These are phyloP conservation scores for Serripes groenlandicus DNA, from an alignment of 2,888 invertebrate genomes.

Conservation along the genomic window DNA sequence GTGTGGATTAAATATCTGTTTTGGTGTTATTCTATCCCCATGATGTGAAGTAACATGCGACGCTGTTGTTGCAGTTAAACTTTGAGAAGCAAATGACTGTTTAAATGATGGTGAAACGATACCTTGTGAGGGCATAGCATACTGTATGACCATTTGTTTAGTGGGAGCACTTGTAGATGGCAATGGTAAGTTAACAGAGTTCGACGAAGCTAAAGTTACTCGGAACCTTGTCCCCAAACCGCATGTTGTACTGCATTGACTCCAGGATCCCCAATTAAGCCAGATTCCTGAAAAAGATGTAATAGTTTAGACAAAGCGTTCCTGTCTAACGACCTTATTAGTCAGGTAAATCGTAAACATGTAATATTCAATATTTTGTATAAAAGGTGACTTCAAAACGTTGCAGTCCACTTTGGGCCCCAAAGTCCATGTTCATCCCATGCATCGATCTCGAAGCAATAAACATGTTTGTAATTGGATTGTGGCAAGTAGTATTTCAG, in stretches of 20 bases:
- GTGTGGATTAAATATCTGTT: not conserved
- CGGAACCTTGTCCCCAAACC: too few species aligned
- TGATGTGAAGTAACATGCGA: not conserved
- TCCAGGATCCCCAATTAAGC: too few species aligned
- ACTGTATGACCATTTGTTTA: conserved; percentile 28
- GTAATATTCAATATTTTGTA: too few species aligned
- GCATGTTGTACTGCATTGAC: too few species aligned
- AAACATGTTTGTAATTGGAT: conserved; percentile 66
- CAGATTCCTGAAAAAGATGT: too few species aligned
- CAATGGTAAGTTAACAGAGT: not conserved
- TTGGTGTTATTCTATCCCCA: not conserved
- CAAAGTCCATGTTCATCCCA: conserved; percentile 68
- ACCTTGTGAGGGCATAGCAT: conserved; percentile 15
- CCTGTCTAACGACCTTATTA: too few species aligned
- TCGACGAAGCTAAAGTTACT: too few species aligned
- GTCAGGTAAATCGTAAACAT: too few species aligned
- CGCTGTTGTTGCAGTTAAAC: not conserved
- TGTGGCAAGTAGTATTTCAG: conserved; percentile 56
- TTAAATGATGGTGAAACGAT: not conserved
- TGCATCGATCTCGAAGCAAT: conserved; percentile 73
- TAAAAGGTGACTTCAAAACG: too few species aligned
- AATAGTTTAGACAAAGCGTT: too few species aligned
- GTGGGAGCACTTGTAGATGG: not conserved
- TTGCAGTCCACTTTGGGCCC: too few species aligned
- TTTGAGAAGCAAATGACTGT: not conserved